These are phyloP conservation scores for Platycheirus albimanus DNA, from an alignment of 2,888 invertebrate species.

Conservation along the genomic window DNA sequence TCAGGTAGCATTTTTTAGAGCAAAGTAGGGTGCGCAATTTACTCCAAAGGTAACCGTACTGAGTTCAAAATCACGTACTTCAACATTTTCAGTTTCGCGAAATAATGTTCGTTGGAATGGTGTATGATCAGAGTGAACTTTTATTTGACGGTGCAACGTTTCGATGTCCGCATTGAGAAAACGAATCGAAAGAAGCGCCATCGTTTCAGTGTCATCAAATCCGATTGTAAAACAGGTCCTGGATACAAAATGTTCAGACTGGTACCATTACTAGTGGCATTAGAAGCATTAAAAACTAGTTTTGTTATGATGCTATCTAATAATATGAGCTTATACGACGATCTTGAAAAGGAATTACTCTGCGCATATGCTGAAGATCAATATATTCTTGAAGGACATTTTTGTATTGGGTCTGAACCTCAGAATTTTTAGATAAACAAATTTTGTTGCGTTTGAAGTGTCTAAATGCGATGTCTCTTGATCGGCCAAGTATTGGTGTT, in stretches of 20 bases:
- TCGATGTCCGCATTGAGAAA: too few species aligned
- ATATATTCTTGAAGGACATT: neutral
- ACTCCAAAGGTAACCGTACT: neutral
- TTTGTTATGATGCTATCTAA: too few species aligned
- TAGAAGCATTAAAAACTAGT: neutral
- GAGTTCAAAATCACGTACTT: neutral
- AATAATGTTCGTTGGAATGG: neutral
- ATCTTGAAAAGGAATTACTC: too few species aligned
- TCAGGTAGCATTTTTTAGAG: conserved; percentile 4
- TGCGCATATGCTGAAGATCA: neutral
- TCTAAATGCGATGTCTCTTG: too few species aligned
- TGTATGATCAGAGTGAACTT: conserved; percentile 55
- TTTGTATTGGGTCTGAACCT: neutral
- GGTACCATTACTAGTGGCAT: neutral
- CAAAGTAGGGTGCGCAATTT: too few species aligned
- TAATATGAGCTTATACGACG: too few species aligned
- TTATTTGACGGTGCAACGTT: too few species aligned
- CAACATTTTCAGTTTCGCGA: neutral
- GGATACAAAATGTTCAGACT: neutral
- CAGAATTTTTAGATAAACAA: too few species aligned
- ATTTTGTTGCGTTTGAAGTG: too few species aligned
- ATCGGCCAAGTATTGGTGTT: too few species aligned
- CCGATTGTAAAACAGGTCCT: neutral
- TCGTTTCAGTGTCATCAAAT: conserved; percentile 8
- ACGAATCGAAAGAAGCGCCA: neutral